Evolutionary conservation across 92 coral and sea anemone genomes (phyloP), one percentile per base, ranked within the genome.

Genomic region (Palythoa heliodiscus): DNA sequence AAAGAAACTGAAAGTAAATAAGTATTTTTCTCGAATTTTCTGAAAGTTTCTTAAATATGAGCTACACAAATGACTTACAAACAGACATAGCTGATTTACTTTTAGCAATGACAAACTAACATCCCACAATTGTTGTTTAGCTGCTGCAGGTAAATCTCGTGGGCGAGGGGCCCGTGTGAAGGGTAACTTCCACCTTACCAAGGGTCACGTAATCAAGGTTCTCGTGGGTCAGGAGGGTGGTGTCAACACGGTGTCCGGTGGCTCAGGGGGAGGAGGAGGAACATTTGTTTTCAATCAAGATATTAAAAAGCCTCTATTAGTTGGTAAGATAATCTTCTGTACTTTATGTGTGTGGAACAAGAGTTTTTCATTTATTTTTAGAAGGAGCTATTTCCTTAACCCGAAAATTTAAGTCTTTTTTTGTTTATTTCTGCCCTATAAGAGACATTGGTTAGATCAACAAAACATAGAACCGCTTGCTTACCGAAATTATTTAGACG

Each of bases 221-320:
- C 88, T 92, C n/a, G 93, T 93, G 24, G 98, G 95, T 61, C 98
- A 93, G 89, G 98, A 93, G 89, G 98, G 98, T 22, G 86, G 87
- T 14, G 89, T 71, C 37, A 93, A 93, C 89, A 87, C 93, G 16
- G 87, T 81, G 17, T 93, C 98, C 19, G 98, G 98, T 22, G 98
- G 98, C 78, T 91, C 98, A 38, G 98, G 98, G 70, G 98, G 98
- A 29, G 98, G 98, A 2, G 98, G 98, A 64, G 98, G 98, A 29
- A 82, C 92, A 9, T 93, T 93, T 74, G 89, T 92, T 38, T 91
- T 86, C 83, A 92, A 82, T 7, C 92, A 93, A 52, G 91, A 92
- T 76, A 90, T 71, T 2, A 78, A 93, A 86, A 85, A 87, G 4
- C 91, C 95, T 8, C 52, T 93, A 25, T 81, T 93, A 83, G 86